Evolutionary conservation across 92 coral and sea anemone species (phyloP), one percentile per base, ranked within the genome.

Genomic region (Heteractis magnifica): DNA sequence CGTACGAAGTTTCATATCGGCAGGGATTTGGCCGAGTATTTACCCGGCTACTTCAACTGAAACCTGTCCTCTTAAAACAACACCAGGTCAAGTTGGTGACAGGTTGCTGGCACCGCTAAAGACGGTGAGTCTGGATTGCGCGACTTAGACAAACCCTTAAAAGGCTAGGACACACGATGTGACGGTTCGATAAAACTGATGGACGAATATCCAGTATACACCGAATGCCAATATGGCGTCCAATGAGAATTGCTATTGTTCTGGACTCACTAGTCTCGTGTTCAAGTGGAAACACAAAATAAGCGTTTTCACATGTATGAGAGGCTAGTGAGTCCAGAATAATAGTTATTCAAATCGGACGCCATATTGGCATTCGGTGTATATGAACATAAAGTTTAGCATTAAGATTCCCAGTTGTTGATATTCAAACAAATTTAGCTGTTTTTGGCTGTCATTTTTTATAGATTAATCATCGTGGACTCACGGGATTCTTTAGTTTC

Each of bases 401-500:
- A 8, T 4, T 53, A 53, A 53, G 13, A 53, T 53, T 53, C 58
- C 10, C 13, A 53, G 58, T 53, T 53, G 16, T 5, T n/a, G 8
- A 18, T 65, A 7, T 65, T 65, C 8, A 34, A 34, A 76, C 51
- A 76, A 7, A 0, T 10, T 76, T 51, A n/a, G 10, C 26, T 18
- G 51, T 18, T 8, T 41, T 34, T 13, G 26, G 12, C 14, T 34
- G 20, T 49, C 21, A 8, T 65, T 9, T 56, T 19, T 74, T 60
- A 2, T 6, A 85, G 88, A 77, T 76, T 21, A 51, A 21, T 59
- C 81, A 85, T 15, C 83, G 79, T 19, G 98, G 94, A 34, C 62
- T 85, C 13, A 93, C 98, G 5, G 98, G 94, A 10, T 75, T 71
- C 49, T 86, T 91, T 9, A 88, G 84, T 19, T 93, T 93, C 84